A percentile compares a stretch with the other conserved stretches of the same genome.
phyloP scores from a whole-genome alignment of 2,888 invertebrate genomes.

The Alloscopus bannaensis region DNA sequence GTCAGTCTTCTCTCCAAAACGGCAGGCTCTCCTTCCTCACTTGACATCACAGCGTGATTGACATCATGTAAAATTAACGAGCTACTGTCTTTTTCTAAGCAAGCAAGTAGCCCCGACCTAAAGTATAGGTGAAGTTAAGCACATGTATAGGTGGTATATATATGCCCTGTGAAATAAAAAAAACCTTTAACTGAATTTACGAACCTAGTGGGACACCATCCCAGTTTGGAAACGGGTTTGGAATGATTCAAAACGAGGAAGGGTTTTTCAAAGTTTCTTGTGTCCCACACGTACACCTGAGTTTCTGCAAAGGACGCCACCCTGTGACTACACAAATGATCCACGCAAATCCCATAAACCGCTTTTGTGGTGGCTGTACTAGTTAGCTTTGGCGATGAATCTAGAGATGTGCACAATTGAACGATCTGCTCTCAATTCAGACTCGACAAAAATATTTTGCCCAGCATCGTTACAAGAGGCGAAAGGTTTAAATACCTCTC shows the following conservation, averaged over 20 bases:
- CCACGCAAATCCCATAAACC: slow-evolving; percentile 86
- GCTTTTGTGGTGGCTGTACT: slow-evolving; percentile 82
- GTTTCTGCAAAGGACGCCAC: slow-evolving; percentile 88
- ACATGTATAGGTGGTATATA: too few relatives aligned
- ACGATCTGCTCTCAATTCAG: too few relatives aligned
- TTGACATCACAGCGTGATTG: slow-evolving; percentile 81
- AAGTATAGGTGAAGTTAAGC: slow-evolving; percentile 31
- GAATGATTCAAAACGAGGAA: slow-evolving; percentile 83
- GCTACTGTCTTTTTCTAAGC: slow-evolving; percentile 86
- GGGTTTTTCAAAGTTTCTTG: slow-evolving; percentile 89
- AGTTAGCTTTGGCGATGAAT: slow-evolving; percentile 69
- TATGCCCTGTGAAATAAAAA: too few relatives aligned
- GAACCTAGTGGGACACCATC: slow-evolving; percentile 92
- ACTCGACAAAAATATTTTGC: too few relatives aligned
- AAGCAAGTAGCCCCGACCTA: slow-evolving; percentile 80
- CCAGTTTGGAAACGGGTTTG: slow-evolving; percentile 84
- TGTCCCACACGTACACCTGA: slow-evolving; percentile 91
- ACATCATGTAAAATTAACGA: slow-evolving; percentile 90
- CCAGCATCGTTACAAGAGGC: too few relatives aligned
- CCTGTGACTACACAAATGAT: slow-evolving; percentile 83
- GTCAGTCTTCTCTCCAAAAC: slow-evolving; percentile 82
- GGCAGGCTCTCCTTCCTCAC: slow-evolving; percentile 85
- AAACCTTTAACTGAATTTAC: not conserved
- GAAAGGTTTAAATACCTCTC: too few relatives aligned
- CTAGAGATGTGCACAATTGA: slow-evolving; percentile 68